These are phyloP conservation scores for Trisateles emortualis DNA, from an alignment of 2,888 invertebrate genomes.

Conservation along the genomic window DNA sequence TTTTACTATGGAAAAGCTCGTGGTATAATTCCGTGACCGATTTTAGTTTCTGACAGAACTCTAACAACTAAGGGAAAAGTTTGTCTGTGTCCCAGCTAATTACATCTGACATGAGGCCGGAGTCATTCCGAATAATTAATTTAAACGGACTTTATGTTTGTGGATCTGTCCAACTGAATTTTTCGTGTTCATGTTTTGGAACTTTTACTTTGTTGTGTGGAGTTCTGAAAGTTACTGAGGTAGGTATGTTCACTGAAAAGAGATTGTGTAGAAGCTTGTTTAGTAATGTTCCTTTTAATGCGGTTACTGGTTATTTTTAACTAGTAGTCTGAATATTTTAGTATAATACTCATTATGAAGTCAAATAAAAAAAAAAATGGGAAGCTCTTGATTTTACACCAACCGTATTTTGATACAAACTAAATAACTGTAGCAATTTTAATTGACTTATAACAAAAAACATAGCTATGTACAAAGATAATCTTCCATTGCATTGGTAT, in stretches of 20 bases:
- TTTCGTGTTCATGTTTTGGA: slow-evolving; percentile 4
- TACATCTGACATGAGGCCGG: slow-evolving; percentile 52
- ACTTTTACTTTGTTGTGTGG: not conserved
- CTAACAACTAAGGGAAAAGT: slow-evolving; percentile 49
- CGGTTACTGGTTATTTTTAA: too few species aligned
- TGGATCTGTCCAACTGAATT: slow-evolving; percentile 7
- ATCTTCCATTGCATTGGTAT: too few species aligned
- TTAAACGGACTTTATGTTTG: slow-evolving; percentile 28
- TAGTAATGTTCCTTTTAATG: too few species aligned
- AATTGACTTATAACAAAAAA: too few species aligned
- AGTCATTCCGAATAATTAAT: slow-evolving; percentile 52
- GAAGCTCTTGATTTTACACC: too few species aligned
- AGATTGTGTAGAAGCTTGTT: too few species aligned
- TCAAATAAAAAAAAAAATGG: too few species aligned
- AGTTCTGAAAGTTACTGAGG: not conserved
- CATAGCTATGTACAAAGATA: too few species aligned
- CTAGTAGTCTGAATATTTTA: too few species aligned
- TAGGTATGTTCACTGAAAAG: not conserved
- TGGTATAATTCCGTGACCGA: not conserved
- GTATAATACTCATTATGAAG: too few species aligned
- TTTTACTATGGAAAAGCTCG: not conserved
- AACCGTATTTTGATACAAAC: too few species aligned
- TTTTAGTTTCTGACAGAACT: slow-evolving; percentile 41
- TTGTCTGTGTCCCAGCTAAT: slow-evolving; percentile 52
- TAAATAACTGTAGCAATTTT: too few species aligned